Evolutionary conservation across 2,797 vertebrate species (phyloP).

Genomic region (Prunella strophiata): DNA sequence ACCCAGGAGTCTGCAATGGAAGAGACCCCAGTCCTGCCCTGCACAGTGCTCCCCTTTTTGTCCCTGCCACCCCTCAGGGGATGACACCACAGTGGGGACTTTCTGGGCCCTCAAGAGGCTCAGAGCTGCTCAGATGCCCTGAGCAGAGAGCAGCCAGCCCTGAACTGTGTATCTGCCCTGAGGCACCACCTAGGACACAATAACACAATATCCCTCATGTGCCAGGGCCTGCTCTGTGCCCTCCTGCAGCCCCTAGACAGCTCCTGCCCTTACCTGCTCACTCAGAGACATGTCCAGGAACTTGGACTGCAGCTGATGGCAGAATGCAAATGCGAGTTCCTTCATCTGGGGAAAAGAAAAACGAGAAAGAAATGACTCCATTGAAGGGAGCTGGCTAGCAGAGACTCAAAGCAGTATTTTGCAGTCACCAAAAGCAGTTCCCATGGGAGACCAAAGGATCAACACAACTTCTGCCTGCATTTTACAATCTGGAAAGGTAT

Average conservation of each 20-base stretch:
- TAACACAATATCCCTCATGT: fast-evolving
- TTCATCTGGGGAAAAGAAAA: slow-evolving; percentile 83
- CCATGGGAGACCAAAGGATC: not conserved
- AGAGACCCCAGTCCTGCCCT: not conserved
- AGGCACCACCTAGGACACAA: not conserved
- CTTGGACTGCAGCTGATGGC: slow-evolving; percentile 92
- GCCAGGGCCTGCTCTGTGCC: not conserved
- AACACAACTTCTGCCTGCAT: not conserved
- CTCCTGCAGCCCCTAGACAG: not conserved
- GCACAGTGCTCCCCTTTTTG: not conserved
- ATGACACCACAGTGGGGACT: not conserved
- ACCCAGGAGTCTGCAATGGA: not conserved
- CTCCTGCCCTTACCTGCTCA: slow-evolving; percentile 87
- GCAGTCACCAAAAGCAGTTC: not conserved
- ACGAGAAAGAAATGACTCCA: not conserved
- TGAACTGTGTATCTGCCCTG: not conserved
- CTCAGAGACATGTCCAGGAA: slow-evolving; percentile 88
- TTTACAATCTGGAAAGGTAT: not conserved
- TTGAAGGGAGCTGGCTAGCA: not conserved
- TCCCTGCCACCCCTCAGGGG: not conserved
- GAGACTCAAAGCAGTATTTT: not conserved
- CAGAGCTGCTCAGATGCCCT: not conserved
- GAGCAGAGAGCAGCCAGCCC: not conserved
- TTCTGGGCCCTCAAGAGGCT: not conserved
- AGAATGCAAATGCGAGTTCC: slow-evolving; percentile 87